Evolutionary conservation across 2,888 invertebrate species (phyloP), one percentile per base, ranked within the genome.

Genomic region (Thera obeliscata): DNA sequence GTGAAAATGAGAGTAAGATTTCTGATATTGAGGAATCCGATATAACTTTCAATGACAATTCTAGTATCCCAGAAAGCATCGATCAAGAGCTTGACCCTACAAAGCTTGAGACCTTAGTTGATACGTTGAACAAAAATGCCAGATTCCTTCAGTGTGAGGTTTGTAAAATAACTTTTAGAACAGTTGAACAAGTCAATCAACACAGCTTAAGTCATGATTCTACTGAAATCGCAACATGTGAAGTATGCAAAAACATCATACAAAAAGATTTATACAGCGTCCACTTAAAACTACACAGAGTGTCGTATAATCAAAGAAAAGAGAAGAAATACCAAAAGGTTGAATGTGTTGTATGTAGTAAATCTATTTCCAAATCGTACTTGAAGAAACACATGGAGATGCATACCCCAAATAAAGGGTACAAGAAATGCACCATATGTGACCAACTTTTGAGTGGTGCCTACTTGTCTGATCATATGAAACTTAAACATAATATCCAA

Each of bases 271-370:
- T 58, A 2, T 79, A 80, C 41, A 66, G 62, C 58, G 60, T 59
- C 46, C 81, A 82, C 61, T 52, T 81, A 33, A 71, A 71, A 61
- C 56, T 73, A 22, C 81, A 82, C 49, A 74, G 71, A 70, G 66
- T 76, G 5, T 70, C 73, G 33, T 79, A 74, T 55, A 73, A 73
- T 12, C 56, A 71, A 2, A 78, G 73, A 61, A 41, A 33, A 12
- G 22, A 67, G 0, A 78, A 70, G 60, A 73, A 56, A 41, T 33
- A 56, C 35, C 1, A 5, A 6, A 84, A 81, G 77, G 67, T 78
- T 2, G 69, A 79, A 64, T 84, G 84, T 73, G 64, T 75, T 60
- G 41, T 79, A 41, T 84, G 84, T 61, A 60, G 69, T 1, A 83
- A 82, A 54, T 46, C 55, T 38, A 43, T 83, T 4, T 72, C 66